These are phyloP conservation scores for Pagrus major DNA, from an alignment of 2,113 vertebrate genomes.

Conservation along the genomic window DNA sequence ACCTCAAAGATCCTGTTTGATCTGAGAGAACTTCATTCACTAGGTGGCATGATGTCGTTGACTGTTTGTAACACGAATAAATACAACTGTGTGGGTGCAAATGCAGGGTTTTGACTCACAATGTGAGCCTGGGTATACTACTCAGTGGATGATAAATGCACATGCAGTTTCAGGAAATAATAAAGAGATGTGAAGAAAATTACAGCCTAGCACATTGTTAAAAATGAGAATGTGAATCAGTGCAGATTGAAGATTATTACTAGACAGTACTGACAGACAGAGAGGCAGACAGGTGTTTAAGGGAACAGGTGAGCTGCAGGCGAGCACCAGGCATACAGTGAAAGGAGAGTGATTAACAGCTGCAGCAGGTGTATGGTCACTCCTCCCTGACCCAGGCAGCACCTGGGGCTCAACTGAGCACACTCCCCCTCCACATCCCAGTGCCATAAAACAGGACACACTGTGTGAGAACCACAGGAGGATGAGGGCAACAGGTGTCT, in stretches of 20 bases:
- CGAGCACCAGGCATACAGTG: no score
- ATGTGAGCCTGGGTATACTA: background rate
- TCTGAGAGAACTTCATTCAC: background rate
- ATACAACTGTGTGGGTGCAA: background rate
- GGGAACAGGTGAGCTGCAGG: slow-evolving; percentile 23
- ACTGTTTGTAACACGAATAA: background rate
- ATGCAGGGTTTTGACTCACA: background rate
- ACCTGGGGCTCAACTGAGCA: background rate
- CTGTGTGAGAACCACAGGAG: background rate
- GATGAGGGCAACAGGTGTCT: slow-evolving; percentile 25
- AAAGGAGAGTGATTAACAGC: slow-evolving; percentile 22
- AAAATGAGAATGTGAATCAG: background rate
- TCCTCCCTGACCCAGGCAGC: background rate
- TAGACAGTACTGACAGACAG: background rate
- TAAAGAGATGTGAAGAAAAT: background rate
- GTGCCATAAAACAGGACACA: slow-evolving; percentile 6
- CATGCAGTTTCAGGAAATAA: background rate
- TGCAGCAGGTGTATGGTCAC: slow-evolving; percentile 35
- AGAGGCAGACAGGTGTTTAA: background rate
- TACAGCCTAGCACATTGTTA: background rate
- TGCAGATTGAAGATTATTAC: background rate
- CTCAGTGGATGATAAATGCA: background rate
- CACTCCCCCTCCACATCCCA: background rate
- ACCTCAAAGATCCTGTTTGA: background rate
- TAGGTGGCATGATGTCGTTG: no score